Evolutionary conservation across 2,797 vertebrate genomes (phyloP).

Genomic region (Thaleichthys pacificus): DNA sequence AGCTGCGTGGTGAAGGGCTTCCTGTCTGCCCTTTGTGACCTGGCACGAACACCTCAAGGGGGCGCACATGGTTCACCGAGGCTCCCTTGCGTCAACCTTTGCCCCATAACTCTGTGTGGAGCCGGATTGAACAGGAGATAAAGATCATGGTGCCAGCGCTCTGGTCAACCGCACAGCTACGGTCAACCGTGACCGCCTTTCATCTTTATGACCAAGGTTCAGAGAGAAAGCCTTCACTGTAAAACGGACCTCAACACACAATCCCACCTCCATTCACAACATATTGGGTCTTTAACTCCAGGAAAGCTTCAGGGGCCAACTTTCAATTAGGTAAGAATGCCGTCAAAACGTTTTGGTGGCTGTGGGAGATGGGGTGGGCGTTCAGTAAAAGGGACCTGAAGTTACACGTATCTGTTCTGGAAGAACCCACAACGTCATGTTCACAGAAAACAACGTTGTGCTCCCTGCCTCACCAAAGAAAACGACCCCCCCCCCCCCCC

Average conservation of each 20-base stretch:
- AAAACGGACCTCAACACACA: constrained; percentile 19
- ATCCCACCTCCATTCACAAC: not conserved
- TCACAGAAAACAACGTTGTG: not conserved
- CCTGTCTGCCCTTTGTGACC: not conserved
- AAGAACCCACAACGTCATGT: not conserved
- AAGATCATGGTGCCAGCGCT: constrained; percentile 17
- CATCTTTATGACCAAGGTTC: constrained; percentile 23
- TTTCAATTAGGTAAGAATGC: no score
- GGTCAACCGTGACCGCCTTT: constrained; percentile 28
- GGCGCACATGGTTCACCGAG: constrained; percentile 55
- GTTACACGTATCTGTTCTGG: not conserved
- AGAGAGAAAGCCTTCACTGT: constrained; percentile 21
- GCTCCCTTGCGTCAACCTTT: constrained; percentile 36
- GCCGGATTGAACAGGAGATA: constrained; percentile 28
- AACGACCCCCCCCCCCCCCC: not conserved
- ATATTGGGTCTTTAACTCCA: not conserved
- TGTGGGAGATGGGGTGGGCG: no score
- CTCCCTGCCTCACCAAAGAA: no score
- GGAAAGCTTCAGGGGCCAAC: not conserved
- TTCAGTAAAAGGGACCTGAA: not conserved
- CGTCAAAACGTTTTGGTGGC: no score
- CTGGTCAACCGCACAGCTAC: constrained; percentile 30
- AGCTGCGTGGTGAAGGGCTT: no score
- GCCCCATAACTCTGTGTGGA: constrained; percentile 28
- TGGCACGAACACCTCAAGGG: constrained; percentile 40